Conservation (phyloP, 1,140 invertebrate species). For the Lucilia sericata region DNA sequence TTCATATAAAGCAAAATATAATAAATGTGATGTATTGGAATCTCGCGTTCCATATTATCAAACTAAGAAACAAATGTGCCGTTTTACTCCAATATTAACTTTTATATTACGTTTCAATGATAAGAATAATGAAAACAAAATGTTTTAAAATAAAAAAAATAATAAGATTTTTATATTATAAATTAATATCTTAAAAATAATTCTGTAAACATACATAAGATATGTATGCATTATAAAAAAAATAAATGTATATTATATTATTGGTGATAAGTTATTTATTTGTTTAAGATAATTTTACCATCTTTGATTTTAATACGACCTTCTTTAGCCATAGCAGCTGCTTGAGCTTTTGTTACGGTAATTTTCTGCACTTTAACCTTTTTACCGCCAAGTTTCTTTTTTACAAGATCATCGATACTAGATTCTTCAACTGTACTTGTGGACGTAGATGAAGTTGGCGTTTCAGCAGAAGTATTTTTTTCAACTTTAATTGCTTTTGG, state of each 20-base stretch:
- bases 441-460: not conserved
- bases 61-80: not conserved
- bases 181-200: not conserved
- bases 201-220: too few species aligned
- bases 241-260: not conserved
- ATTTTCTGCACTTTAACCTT: constrained; percentile 74
- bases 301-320: constrained; percentile 72
- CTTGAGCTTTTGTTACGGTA: constrained; percentile 73
- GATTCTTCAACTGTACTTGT: not conserved
- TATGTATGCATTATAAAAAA: too few species aligned
- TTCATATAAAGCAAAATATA: too few species aligned
- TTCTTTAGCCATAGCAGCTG: constrained; percentile 72
- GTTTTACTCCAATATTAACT: too few species aligned
- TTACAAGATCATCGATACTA: not conserved
- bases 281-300: constrained; percentile 57
- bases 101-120: too few species aligned
- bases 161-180: not conserved
- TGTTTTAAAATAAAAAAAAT: too few species aligned
- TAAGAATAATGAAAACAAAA: too few species aligned
- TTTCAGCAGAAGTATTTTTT: not conserved
- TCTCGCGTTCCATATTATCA: too few species aligned
- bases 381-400: constrained; percentile 71
- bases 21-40: too few species aligned
- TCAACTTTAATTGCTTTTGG: not conserved
- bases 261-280: not conserved